phyloP scores from a whole-genome alignment of 2,113 vertebrate genomes.

The Shinisaurus crocodilurus region DNA sequence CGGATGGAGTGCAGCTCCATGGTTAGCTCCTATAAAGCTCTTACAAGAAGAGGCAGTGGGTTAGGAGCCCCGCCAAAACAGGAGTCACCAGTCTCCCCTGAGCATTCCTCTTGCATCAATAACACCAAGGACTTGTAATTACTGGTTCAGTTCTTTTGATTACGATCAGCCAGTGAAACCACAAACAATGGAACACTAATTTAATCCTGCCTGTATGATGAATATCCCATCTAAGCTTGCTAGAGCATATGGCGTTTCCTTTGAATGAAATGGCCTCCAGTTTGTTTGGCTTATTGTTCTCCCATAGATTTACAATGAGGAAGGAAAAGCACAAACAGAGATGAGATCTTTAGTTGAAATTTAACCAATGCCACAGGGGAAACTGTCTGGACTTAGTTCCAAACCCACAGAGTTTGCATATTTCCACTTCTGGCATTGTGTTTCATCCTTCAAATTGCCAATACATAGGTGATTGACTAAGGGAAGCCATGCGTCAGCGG shows the following conservation, averaged over 20 bases:
- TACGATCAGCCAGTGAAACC: neutral
- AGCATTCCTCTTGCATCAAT: neutral
- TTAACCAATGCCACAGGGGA: neutral
- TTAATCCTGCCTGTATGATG: neutral
- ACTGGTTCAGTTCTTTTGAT: neutral
- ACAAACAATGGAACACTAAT: neutral
- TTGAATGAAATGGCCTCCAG: neutral
- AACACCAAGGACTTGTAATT: neutral
- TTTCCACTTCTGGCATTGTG: constrained; percentile 23
- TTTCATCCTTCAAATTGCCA: neutral
- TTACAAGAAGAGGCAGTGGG: too few species aligned
- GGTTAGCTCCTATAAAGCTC: too few species aligned
- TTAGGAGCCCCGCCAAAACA: too few species aligned
- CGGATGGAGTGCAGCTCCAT: too few species aligned
- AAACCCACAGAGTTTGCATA: neutral
- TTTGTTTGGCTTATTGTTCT: neutral
- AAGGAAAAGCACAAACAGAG: neutral
- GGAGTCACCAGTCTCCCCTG: too few species aligned
- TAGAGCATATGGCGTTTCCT: neutral
- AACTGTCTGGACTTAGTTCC: constrained; percentile 1
- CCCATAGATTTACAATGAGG: neutral
- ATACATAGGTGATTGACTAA: too few species aligned
- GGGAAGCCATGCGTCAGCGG: neutral
- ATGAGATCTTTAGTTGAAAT: constrained; percentile 5
- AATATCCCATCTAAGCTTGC: neutral